These are phyloP conservation scores for Phengaris arion DNA, from an alignment of 2,888 invertebrate genomes.

Conservation along the genomic window DNA sequence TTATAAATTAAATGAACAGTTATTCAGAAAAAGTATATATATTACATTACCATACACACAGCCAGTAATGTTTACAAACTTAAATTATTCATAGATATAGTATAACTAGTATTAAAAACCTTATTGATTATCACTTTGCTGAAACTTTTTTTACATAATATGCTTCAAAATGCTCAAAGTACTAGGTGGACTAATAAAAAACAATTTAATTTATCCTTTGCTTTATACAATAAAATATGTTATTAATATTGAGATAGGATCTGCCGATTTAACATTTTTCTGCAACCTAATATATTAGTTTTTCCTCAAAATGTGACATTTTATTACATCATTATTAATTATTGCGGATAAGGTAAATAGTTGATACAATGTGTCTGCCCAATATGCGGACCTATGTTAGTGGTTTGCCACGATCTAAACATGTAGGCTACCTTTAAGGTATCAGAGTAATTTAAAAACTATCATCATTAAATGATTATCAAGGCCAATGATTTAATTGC, in stretches of 20 bases:
- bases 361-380: background rate
- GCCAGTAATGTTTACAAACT: background rate
- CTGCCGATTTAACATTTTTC: too few species aligned
- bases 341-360: background rate
- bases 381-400: background rate
- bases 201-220: too few species aligned
- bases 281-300: background rate
- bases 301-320: background rate
- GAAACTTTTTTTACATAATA: too few species aligned
- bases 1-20: background rate
- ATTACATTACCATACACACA: background rate
- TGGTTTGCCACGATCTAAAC: background rate
- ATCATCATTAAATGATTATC: background rate
- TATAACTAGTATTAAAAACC: too few species aligned
- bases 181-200: too few species aligned
- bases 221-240: too few species aligned
- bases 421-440: background rate
- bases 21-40: background rate
- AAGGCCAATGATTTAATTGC: slow-evolving; percentile 2
- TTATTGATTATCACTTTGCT: too few species aligned
- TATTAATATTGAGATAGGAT: too few species aligned
- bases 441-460: background rate
- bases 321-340: background rate
- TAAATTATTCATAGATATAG: background rate
- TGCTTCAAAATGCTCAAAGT: too few species aligned